Evolutionary conservation across 2,888 invertebrate genomes (phyloP).

Genomic region (Seladonia tumulorum): DNA sequence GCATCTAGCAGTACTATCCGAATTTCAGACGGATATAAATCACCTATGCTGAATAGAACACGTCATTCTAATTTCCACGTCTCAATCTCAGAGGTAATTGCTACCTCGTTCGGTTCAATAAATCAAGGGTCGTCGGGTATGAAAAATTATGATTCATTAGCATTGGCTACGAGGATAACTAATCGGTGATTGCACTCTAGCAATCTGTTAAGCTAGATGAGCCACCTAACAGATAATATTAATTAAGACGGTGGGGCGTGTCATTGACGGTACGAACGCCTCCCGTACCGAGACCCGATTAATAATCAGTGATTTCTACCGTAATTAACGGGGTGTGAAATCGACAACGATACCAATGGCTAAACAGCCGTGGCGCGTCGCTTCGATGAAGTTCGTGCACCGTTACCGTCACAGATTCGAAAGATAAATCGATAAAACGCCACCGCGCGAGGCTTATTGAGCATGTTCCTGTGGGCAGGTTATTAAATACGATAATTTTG

Average conservation of each 20-base stretch:
- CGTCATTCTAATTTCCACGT: not conserved
- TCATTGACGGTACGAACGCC: constrained; percentile 1
- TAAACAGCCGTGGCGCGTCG: not conserved
- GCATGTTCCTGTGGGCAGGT: not conserved
- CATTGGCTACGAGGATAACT: constrained; percentile 4
- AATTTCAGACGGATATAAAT: not conserved
- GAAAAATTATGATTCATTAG: constrained; percentile 5
- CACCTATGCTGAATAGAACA: not conserved
- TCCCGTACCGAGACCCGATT: constrained; percentile 15
- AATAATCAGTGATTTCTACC: constrained; percentile 35
- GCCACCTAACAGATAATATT: constrained; percentile 13
- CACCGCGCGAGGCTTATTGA: constrained; percentile 11
- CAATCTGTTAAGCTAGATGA: constrained; percentile 35
- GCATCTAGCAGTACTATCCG: not conserved
- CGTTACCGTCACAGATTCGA: constrained; percentile 2
- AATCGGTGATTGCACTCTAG: constrained; percentile 7
- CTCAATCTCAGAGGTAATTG: not conserved
- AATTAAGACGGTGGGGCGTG: constrained; percentile 36
- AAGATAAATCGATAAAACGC: constrained; percentile 37
- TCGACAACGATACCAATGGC: constrained; percentile 19
- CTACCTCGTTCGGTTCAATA: not conserved
- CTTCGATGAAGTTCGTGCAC: constrained; percentile 18
- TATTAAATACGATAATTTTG: constrained; percentile 41
- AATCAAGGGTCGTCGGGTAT: constrained; percentile 4
- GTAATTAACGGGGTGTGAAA: constrained; percentile 40